Conservation (phyloP, 2,113 vertebrate species). For the Seriola quinqueradiata region DNA sequence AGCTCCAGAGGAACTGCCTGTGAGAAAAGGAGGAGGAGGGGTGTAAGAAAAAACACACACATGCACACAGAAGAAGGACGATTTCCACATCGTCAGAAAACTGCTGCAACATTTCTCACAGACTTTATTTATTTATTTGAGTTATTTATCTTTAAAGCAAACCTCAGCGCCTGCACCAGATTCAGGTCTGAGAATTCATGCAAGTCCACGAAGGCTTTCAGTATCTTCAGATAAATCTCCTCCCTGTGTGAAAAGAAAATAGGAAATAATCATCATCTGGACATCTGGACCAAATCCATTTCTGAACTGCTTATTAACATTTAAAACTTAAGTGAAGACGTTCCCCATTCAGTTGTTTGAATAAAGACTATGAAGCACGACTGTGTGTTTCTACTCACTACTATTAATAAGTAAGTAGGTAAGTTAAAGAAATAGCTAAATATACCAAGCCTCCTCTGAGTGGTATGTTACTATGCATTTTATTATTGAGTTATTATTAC, state of each 20-base stretch:
- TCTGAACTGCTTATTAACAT: too few species aligned
- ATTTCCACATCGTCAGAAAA: background rate
- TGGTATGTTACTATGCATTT: too few species aligned
- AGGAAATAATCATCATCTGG: too few species aligned
- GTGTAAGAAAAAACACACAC: background rate
- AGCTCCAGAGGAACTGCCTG: constrained; percentile 97
- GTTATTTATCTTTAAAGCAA: constrained; percentile 40
- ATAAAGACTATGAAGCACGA: too few species aligned
- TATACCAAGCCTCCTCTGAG: too few species aligned
- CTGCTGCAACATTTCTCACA: background rate
- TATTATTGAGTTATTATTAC: too few species aligned
- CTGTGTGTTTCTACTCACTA: too few species aligned
- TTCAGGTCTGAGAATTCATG: constrained; percentile 95
- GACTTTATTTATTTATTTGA: background rate
- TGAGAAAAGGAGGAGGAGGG: background rate
- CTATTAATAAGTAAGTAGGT: too few species aligned
- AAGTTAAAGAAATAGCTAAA: too few species aligned
- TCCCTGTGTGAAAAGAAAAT: constrained; percentile 80
- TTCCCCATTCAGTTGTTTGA: too few species aligned
- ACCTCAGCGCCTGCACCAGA: constrained; percentile 96
- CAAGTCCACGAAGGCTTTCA: constrained; percentile 92
- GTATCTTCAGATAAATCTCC: constrained; percentile 88
- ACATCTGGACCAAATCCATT: too few species aligned
- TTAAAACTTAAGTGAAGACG: too few species aligned
- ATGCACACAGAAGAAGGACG: background rate